A percentile compares a stretch with the other conserved stretches of the same genome.
Evolutionary conservation across 2,113 vertebrate genomes (phyloP).

Genomic region (Semnornis frantzii): DNA sequence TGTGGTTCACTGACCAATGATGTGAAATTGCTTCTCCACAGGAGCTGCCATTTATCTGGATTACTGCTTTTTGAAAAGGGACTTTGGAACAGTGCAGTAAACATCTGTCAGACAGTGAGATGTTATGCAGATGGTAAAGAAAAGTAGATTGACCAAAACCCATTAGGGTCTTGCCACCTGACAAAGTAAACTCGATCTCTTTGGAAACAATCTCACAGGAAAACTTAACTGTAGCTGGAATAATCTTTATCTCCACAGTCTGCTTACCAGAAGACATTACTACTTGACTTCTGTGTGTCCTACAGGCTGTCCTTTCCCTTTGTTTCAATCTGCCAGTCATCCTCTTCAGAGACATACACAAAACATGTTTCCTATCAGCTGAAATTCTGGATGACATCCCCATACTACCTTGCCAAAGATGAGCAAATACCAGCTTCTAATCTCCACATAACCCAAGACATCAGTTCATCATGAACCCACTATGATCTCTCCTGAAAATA

Average conservation of each 20-base stretch:
- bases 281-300: not conserved
- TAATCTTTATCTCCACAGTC: not conserved
- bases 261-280: not conserved
- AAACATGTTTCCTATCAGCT: not conserved
- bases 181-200: not conserved
- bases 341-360: not conserved
- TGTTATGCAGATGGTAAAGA: not conserved
- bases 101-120: not conserved
- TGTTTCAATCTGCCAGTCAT: not conserved
- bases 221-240: not conserved
- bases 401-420: not conserved
- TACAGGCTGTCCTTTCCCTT: not conserved
- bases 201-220: not conserved
- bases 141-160: not conserved
- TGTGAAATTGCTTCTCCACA: not conserved
- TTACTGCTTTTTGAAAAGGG: not conserved
- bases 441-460: not conserved
- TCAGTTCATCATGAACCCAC: not conserved
- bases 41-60: conserved; percentile 5
- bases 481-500: not conserved
- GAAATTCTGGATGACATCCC: not conserved
- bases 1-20: conserved; percentile 21
- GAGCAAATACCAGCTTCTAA: not conserved
- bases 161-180: not conserved
- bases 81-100: not conserved